phyloP scores from a whole-genome alignment of 2,888 invertebrate genomes.

The Agonopterix arenella region DNA sequence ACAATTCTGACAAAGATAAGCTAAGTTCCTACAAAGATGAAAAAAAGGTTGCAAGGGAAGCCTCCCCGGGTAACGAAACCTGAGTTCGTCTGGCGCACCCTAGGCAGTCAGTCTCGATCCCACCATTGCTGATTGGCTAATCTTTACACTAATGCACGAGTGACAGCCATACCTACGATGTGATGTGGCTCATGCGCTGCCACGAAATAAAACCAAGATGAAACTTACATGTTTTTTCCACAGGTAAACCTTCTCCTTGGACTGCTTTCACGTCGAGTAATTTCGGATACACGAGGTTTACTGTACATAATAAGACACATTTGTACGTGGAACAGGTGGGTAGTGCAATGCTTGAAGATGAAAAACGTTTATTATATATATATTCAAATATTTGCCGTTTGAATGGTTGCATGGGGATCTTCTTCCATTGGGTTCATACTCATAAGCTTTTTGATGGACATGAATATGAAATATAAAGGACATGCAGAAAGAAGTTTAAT shows the following conservation, averaged over 20 bases:
- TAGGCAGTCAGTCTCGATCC: not conserved
- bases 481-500: too few relatives aligned
- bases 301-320: constrained; percentile 85
- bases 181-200: not conserved
- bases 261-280: constrained; percentile 88
- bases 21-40: not conserved
- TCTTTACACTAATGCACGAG: too few relatives aligned
- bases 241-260: constrained; percentile 66
- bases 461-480: too few relatives aligned
- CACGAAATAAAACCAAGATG: not conserved
- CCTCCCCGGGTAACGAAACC: not conserved
- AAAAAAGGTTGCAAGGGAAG: not conserved
- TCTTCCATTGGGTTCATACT: too few relatives aligned
- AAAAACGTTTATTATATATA: too few relatives aligned
- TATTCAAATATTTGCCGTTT: too few relatives aligned
- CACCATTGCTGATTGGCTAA: not conserved
- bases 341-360: too few relatives aligned
- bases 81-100: not conserved
- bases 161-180: too few relatives aligned
- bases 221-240: not conserved
- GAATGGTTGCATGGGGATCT: too few relatives aligned
- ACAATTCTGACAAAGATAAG: too few relatives aligned
- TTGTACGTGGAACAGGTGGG: constrained; percentile 89
- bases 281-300: constrained; percentile 90
- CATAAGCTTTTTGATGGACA: too few relatives aligned